These are phyloP conservation scores for Xiphias gladius DNA, from an alignment of 2,113 vertebrate species.

Conservation along the genomic window DNA sequence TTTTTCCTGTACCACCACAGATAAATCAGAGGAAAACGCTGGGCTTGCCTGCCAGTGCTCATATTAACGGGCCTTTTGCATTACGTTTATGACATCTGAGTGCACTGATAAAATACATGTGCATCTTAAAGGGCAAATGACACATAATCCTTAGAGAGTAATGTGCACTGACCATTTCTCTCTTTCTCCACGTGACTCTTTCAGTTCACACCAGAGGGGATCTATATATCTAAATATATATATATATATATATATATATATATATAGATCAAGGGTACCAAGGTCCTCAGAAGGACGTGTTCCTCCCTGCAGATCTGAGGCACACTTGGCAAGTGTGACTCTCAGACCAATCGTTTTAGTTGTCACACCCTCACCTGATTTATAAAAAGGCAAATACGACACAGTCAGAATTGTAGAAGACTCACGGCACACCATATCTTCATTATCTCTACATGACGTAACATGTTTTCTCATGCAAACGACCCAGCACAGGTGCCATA, in stretches of 20 bases:
- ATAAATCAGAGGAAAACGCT: slow-evolving; percentile 63
- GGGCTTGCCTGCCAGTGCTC: slow-evolving; percentile 39
- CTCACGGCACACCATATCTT: not conserved
- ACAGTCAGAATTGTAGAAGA: not conserved
- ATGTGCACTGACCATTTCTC: slow-evolving; percentile 38
- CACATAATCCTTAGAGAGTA: slow-evolving; percentile 57
- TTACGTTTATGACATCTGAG: slow-evolving; percentile 72
- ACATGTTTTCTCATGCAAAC: not conserved
- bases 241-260: slow-evolving; percentile 13
- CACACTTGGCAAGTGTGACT: slow-evolving; percentile 23
- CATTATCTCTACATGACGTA: not conserved
- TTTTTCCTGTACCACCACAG: slow-evolving; percentile 28
- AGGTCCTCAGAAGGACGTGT: slow-evolving; percentile 65
- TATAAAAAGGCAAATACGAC: slow-evolving; percentile 31
- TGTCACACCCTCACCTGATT: slow-evolving; percentile 56
- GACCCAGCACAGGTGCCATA: not conserved
- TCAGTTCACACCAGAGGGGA: slow-evolving; percentile 39
- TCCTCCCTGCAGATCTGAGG: slow-evolving; percentile 38
- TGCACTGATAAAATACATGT: slow-evolving; percentile 59
- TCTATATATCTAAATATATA: not conserved
- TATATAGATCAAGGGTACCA: slow-evolving; percentile 60
- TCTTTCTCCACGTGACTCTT: slow-evolving; percentile 14
- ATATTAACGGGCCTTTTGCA: slow-evolving; percentile 63
- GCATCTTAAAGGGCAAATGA: slow-evolving; percentile 66
- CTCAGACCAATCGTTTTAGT: slow-evolving; percentile 45